A percentile compares a stretch with the other conserved stretches of the same genome.
These are phyloP conservation scores for Catonia carolina DNA, from an alignment of 2,888 invertebrate species.

Conservation along the genomic window DNA sequence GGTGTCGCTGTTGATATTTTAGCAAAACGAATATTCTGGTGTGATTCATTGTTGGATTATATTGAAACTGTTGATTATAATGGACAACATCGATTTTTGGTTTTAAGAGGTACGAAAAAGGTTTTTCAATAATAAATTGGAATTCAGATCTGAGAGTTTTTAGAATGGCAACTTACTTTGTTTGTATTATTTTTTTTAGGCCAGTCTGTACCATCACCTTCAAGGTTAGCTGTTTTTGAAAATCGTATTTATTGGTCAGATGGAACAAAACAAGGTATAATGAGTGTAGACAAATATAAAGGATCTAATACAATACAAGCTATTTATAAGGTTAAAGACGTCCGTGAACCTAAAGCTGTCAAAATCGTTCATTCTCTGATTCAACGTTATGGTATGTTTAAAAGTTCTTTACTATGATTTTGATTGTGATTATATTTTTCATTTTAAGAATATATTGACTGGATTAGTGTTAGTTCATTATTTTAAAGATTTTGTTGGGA, in stretches of 20 bases:
- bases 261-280: slow-evolving; percentile 79
- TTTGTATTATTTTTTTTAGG: slow-evolving; percentile 40
- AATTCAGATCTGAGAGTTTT: not conserved
- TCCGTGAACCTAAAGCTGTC: slow-evolving; percentile 75
- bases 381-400: slow-evolving; percentile 58
- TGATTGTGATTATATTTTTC: too few relatives aligned
- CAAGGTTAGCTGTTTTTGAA: slow-evolving; percentile 75
- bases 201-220: slow-evolving; percentile 78
- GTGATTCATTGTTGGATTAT: slow-evolving; percentile 89
- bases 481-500: not conserved
- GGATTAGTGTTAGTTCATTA: not conserved
- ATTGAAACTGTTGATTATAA: slow-evolving; percentile 94
- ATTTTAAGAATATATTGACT: too few relatives aligned
- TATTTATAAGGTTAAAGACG: slow-evolving; percentile 71
- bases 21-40: slow-evolving; percentile 88
- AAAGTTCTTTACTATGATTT: too few relatives aligned
- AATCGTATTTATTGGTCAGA: slow-evolving; percentile 88
- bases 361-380: slow-evolving; percentile 72
- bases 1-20: slow-evolving; percentile 89
- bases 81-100: slow-evolving; percentile 71
- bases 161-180: not conserved
- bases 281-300: slow-evolving; percentile 79
- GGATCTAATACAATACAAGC: slow-evolving; percentile 71
- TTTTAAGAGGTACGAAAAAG: slow-evolving; percentile 54
- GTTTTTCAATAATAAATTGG: not conserved